A percentile compares a stretch with the other conserved stretches of the same genome.
Conservation (phyloP, 2,888 invertebrate genomes). For the Labia minor region DNA sequence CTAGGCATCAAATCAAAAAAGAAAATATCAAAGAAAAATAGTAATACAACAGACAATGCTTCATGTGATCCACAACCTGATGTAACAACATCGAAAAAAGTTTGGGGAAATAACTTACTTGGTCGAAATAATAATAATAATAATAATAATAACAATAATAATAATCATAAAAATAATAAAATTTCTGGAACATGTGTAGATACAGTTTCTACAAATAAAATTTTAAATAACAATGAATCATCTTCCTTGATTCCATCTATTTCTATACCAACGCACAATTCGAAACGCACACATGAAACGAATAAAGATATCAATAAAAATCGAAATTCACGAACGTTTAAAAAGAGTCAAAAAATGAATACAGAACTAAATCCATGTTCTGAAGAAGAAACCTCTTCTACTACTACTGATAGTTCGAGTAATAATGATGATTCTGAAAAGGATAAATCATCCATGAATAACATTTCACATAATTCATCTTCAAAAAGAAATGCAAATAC, state of each 20-base stretch:
- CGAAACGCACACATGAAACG: neutral
- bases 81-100: constrained; percentile 27
- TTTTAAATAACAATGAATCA: constrained; percentile 17
- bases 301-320: neutral
- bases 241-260: neutral
- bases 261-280: neutral
- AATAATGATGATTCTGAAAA: constrained; percentile 46
- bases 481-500: neutral
- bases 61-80: constrained; percentile 21
- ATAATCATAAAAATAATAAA: constrained; percentile 32
- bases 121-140: constrained; percentile 29
- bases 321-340: constrained; percentile 1
- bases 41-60: constrained; percentile 21
- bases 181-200: constrained; percentile 34
- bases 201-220: constrained; percentile 33
- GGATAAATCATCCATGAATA: neutral
- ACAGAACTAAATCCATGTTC: constrained; percentile 31
- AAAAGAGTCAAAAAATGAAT: constrained; percentile 22
- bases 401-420: constrained; percentile 54
- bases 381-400: constrained; percentile 59
- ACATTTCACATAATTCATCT: neutral
- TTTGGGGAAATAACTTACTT: constrained; percentile 25
- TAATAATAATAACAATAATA: too few species aligned
- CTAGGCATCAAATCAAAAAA: constrained; percentile 26
- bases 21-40: constrained; percentile 23